Conservation (phyloP, 2,888 invertebrate genomes). For the Margaritifera margaritifera region DNA sequence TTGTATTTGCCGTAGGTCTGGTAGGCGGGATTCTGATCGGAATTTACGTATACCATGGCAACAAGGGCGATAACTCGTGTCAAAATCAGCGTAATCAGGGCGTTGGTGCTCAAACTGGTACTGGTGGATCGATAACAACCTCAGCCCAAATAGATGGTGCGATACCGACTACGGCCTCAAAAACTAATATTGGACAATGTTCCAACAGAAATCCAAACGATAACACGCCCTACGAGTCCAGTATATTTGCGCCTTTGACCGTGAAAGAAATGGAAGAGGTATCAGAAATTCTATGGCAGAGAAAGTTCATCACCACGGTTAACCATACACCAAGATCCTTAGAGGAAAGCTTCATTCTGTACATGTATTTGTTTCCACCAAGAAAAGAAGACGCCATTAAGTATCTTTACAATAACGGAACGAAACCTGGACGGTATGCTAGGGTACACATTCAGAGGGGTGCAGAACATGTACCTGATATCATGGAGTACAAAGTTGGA, state of each 20-base stretch:
- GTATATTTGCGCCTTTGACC: constrained; percentile 29
- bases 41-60: constrained; percentile 26
- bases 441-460: constrained; percentile 35
- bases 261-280: constrained; percentile 28
- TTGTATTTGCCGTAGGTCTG: constrained; percentile 28
- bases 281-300: constrained; percentile 20
- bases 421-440: constrained; percentile 26
- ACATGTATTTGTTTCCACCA: constrained; percentile 24
- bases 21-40: constrained; percentile 36
- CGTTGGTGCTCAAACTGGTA: too few relatives aligned
- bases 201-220: not conserved
- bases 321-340: constrained; percentile 21
- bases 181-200: not conserved
- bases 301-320: constrained; percentile 19
- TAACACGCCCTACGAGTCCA: not conserved
- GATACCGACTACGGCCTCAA: not conserved
- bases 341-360: constrained; percentile 28
- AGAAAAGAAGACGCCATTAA: constrained; percentile 25
- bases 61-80: constrained; percentile 1
- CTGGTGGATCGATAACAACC: not conserved
- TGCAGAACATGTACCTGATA: constrained; percentile 26
- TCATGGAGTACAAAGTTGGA: constrained; percentile 42
- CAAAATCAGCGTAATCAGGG: too few relatives aligned
- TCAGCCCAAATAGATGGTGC: not conserved
- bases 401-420: constrained; percentile 6